Percentiles rank a stretch among this genome's conserved stretches.
phyloP scores from a whole-genome alignment of 2,888 invertebrate species.

The Xanthostigma xanthostigma region DNA sequence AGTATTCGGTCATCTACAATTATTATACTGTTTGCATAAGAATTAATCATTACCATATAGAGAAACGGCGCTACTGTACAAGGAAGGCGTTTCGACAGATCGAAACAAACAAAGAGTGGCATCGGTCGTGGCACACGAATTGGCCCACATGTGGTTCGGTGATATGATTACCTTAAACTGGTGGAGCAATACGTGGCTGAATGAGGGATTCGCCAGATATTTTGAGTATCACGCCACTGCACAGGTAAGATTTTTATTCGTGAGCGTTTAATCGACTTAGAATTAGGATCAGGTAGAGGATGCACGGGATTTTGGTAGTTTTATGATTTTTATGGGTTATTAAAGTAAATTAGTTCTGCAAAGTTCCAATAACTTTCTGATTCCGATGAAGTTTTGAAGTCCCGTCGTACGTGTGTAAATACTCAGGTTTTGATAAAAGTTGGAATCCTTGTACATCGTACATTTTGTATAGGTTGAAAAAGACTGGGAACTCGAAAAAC shows the following conservation, averaged over 20 bases:
- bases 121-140: constrained; percentile 57
- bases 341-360: too few species aligned
- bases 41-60: constrained; percentile 28
- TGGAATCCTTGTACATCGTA: not conserved
- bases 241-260: constrained; percentile 25
- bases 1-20: too few species aligned
- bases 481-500: constrained; percentile 46
- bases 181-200: constrained; percentile 63
- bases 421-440: too few species aligned
- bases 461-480: constrained; percentile 35
- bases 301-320: too few species aligned
- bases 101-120: constrained; percentile 47
- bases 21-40: not conserved
- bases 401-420: too few species aligned
- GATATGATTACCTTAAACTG: constrained; percentile 58
- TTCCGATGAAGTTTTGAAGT: not conserved
- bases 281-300: too few species aligned
- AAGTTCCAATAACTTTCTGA: not conserved
- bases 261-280: not conserved
- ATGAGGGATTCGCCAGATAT: constrained; percentile 59
- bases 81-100: constrained; percentile 31
- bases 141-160: constrained; percentile 74
- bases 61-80: constrained; percentile 41
- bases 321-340: too few species aligned
- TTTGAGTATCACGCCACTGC: constrained; percentile 54